Percentiles rank a stretch among this genome's conserved stretches.
Evolutionary conservation across 53 echinoderm and acorn worm genomes (phyloP).

Genomic region (Henricia sp.): DNA sequence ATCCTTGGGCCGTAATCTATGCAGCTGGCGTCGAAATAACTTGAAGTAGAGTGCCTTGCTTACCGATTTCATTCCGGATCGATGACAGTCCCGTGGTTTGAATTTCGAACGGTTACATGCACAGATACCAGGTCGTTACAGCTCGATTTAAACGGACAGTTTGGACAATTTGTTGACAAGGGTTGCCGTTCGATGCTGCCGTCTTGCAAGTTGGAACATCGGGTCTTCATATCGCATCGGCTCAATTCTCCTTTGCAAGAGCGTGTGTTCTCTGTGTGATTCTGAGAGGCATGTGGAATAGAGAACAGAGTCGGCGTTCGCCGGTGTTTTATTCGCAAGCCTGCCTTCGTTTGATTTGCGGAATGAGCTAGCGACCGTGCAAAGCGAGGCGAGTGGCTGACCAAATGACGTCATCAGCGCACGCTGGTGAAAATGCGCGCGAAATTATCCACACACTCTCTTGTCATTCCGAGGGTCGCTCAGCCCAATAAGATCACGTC

Average conservation of each 20-base stretch:
- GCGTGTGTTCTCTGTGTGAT: no score
- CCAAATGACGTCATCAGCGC: background rate
- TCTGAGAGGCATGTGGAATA: no score
- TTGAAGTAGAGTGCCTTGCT: conserved; percentile 1
- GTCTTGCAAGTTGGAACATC: no score
- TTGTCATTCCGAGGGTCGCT: conserved; percentile 36
- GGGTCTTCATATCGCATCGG: no score
- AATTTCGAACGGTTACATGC: background rate
- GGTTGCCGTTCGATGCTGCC: no score
- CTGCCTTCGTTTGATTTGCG: background rate
- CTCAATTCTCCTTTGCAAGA: no score
- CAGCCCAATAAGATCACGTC: conserved; percentile 33
- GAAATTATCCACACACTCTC: background rate
- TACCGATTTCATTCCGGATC: background rate
- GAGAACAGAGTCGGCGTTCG: background rate
- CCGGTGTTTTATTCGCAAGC: background rate
- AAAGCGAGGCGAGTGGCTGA: background rate
- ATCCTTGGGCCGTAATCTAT: background rate
- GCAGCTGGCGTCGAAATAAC: background rate
- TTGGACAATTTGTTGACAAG: no score
- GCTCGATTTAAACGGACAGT: no score
- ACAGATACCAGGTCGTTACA: no score
- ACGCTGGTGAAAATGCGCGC: background rate
- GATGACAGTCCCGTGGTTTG: no score
- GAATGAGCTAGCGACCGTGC: no score